phyloP scores from a whole-genome alignment of 1,140 invertebrate genomes.

The Drosophila kurseongensis region DNA sequence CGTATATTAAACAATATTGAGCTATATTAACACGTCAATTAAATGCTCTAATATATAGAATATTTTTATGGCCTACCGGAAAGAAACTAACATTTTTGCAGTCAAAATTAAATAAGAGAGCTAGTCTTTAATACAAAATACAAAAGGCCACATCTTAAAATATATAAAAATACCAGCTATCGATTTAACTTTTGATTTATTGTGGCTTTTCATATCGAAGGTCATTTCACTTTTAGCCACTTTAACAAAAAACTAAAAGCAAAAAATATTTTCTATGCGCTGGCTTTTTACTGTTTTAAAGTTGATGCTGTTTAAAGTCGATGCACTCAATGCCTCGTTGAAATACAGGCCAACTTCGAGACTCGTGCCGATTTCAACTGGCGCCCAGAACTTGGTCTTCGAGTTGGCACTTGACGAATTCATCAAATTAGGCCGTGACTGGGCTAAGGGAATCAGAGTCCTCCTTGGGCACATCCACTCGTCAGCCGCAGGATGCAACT shows the following conservation, averaged over 20 bases:
- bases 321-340: neutral
- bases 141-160: neutral
- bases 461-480: slow-evolving; percentile 4
- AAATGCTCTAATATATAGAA: too few species aligned
- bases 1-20: too few species aligned
- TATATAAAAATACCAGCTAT: neutral
- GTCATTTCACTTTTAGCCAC: neutral
- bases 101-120: too few species aligned
- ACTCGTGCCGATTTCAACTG: slow-evolving; percentile 35
- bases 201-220: neutral
- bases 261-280: neutral
- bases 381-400: slow-evolving; percentile 41
- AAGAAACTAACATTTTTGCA: too few species aligned
- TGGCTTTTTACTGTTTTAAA: neutral
- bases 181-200: neutral
- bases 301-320: neutral
- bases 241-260: neutral
- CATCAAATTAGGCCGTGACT: slow-evolving; percentile 56
- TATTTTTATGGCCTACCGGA: too few species aligned
- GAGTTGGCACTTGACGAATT: slow-evolving; percentile 55
- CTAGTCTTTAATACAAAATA: too few species aligned
- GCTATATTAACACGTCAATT: too few species aligned
- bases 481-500: slow-evolving; percentile 29
- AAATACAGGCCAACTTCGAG: slow-evolving; percentile 9
- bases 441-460: slow-evolving; percentile 5